These are phyloP conservation scores for Eupithecia subfuscata DNA, from an alignment of 2,888 invertebrate species.

Conservation along the genomic window DNA sequence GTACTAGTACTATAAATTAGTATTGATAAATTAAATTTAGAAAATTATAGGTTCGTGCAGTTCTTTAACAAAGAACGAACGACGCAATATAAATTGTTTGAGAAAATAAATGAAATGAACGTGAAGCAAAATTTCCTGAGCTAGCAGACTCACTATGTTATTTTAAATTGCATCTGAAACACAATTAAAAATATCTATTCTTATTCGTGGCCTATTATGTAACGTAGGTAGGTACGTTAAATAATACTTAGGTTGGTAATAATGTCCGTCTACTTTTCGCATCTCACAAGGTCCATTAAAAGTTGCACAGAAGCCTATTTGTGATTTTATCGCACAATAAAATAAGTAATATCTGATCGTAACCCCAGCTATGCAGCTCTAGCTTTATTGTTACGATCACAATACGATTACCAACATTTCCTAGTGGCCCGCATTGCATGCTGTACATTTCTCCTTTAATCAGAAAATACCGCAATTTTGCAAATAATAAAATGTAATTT, in stretches of 20 bases:
- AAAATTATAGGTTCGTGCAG: too few relatives aligned
- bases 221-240: too few relatives aligned
- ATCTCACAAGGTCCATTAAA: constrained; percentile 16
- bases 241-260: too few relatives aligned
- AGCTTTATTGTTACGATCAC: constrained; percentile 28
- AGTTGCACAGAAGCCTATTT: constrained; percentile 16
- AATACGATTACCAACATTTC: constrained; percentile 15
- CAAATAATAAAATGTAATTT: background rate
- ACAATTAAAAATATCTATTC: too few relatives aligned
- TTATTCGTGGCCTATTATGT: background rate
- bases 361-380: constrained; percentile 28
- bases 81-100: too few relatives aligned
- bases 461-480: constrained; percentile 15
- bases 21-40: too few relatives aligned
- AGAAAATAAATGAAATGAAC: too few relatives aligned
- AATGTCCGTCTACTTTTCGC: background rate
- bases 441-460: constrained; percentile 7
- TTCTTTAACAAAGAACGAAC: background rate
- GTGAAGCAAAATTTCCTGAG: background rate
- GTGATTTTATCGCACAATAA: constrained; percentile 36
- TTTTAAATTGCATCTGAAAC: too few relatives aligned
- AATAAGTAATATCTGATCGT: constrained; percentile 37
- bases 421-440: constrained; percentile 5
- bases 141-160: too few relatives aligned
- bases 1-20: too few relatives aligned